Conservation (phyloP, 2,797 vertebrate species). For the Anguilla marmorata region DNA sequence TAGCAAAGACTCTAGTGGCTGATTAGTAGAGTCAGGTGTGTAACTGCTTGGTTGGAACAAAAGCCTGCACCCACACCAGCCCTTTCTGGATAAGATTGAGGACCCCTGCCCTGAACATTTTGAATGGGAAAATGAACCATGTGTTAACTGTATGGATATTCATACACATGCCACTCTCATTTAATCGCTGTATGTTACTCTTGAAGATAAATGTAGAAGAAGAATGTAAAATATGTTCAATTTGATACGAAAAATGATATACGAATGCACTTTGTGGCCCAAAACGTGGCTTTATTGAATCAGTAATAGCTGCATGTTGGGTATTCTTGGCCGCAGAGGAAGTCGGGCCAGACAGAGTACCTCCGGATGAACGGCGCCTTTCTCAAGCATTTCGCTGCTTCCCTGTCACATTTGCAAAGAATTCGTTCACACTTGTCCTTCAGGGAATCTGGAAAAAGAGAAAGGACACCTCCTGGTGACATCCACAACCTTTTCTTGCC, state of each 20-base stretch:
- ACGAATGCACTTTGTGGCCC: not conserved
- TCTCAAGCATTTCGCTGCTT: constrained; percentile 80
- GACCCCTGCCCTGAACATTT: too few species aligned
- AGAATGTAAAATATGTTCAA: not conserved
- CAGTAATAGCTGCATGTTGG: constrained; percentile 77
- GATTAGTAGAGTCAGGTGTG: too few species aligned
- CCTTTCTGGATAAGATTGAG: too few species aligned
- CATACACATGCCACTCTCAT: not conserved
- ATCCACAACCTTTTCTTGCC: not conserved
- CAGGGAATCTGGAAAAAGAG: constrained; percentile 68
- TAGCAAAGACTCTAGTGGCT: too few species aligned
- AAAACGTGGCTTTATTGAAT: constrained; percentile 27
- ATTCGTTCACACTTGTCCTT: constrained; percentile 81
- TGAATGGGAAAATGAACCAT: not conserved
- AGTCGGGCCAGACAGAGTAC: constrained; percentile 78
- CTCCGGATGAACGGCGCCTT: constrained; percentile 73
- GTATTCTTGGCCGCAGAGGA: constrained; percentile 72
- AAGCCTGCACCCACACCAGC: too few species aligned
- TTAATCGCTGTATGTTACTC: not conserved
- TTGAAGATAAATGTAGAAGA: not conserved
- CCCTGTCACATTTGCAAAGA: constrained; percentile 85
- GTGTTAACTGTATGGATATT: not conserved
- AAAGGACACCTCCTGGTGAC: constrained; percentile 30
- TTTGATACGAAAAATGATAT: constrained; percentile 41
- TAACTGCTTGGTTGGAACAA: too few species aligned